Conservation (phyloP, 2,113 vertebrate genomes). For the Lycaon pictus region DNA sequence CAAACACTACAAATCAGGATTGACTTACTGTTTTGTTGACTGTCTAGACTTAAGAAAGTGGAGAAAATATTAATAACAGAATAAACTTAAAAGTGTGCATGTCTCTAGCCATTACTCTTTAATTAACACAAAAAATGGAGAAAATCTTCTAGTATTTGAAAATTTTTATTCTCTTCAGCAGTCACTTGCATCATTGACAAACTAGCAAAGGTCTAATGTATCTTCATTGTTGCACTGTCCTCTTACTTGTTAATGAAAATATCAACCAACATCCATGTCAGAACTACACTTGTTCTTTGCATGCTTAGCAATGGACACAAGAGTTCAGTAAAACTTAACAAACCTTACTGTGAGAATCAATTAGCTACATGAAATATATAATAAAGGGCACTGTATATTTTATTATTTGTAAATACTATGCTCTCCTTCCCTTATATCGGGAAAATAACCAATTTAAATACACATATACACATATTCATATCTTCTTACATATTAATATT, state of each 20-base stretch:
- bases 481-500: background rate
- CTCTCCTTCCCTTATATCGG: background rate
- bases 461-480: background rate
- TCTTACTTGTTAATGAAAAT: conserved; percentile 28
- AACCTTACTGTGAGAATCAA: conserved; percentile 10
- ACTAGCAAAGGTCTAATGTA: background rate
- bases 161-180: background rate
- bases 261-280: background rate
- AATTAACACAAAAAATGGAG: background rate
- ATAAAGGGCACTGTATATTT: background rate
- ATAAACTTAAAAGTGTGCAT: background rate
- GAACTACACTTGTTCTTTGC: background rate
- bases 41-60: background rate
- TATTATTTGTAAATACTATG: background rate
- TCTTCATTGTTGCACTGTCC: conserved; percentile 42
- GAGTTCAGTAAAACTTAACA: background rate
- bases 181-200: background rate
- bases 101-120: background rate
- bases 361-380: background rate
- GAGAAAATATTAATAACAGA: background rate
- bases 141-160: background rate
- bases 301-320: background rate
- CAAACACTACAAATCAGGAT: background rate
- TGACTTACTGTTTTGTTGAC: background rate
- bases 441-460: background rate